phyloP scores from a whole-genome alignment of 2,888 invertebrate species.

The Linnaemya vulpina region DNA sequence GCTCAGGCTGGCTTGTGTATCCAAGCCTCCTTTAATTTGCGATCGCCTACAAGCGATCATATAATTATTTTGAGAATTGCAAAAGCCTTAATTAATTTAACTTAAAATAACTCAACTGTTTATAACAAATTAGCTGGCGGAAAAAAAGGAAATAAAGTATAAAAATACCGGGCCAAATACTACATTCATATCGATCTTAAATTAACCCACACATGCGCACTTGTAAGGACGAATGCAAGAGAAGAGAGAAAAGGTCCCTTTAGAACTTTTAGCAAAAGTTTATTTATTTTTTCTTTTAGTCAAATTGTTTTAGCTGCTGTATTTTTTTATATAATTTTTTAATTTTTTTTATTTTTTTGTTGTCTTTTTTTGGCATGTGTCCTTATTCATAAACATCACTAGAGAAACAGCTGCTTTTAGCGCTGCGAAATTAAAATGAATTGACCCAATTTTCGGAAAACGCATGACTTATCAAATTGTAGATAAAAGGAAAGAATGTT shows the following conservation, averaged over 20 bases:
- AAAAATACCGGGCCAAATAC: neutral
- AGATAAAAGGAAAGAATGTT: neutral
- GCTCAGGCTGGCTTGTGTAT: too few species aligned
- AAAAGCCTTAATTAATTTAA: neutral
- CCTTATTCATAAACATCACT: constrained; percentile 60
- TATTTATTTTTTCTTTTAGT: neutral
- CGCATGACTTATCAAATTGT: constrained; percentile 22
- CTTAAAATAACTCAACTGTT: neutral
- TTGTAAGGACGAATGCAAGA: neutral
- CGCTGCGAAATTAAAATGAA: constrained; percentile 38
- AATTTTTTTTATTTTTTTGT: too few species aligned
- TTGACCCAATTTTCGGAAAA: constrained; percentile 66
- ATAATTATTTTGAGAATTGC: neutral
- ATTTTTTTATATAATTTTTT: too few species aligned
- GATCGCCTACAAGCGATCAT: too few species aligned
- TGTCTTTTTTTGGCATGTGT: constrained; percentile 66
- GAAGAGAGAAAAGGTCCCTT: neutral
- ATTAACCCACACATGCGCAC: neutral
- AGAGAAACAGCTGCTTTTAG: constrained; percentile 60
- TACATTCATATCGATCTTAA: neutral
- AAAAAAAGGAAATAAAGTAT: neutral
- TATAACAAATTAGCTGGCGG: neutral
- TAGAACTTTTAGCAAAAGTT: too few species aligned
- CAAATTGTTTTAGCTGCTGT: neutral
- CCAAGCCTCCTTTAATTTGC: too few species aligned